Conservation (phyloP, 2,888 invertebrate species). For the Aphodius sticticus region DNA sequence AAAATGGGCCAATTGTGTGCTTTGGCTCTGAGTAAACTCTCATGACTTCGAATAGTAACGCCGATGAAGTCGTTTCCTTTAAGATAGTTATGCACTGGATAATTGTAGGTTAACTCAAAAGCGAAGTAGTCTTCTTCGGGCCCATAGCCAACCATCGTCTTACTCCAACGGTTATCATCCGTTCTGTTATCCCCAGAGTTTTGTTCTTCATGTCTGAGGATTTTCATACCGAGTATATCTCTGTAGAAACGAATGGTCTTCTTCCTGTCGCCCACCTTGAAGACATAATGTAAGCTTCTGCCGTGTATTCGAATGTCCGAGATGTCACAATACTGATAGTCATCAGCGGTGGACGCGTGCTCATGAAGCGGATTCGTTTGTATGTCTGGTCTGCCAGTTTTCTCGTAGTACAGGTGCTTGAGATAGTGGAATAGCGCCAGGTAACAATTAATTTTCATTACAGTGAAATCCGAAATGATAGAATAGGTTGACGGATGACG, state of each 20-base stretch:
- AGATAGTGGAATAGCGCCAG: constrained; percentile 6
- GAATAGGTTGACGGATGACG: background rate
- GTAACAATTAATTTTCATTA: constrained; percentile 26
- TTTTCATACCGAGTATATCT: constrained; percentile 94
- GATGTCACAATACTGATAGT: background rate
- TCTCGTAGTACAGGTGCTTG: background rate
- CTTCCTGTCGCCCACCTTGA: constrained; percentile 91
- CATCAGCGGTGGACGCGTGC: background rate
- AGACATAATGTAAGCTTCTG: constrained; percentile 95
- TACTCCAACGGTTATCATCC: constrained; percentile 97
- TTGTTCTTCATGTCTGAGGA: constrained; percentile 91
- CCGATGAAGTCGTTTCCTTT: constrained; percentile 92
- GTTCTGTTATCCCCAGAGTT: constrained; percentile 84
- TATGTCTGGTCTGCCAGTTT: background rate
- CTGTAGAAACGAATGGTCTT: constrained; percentile 88
- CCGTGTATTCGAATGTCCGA: constrained; percentile 57
- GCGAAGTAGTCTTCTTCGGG: constrained; percentile 95
- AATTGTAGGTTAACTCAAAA: constrained; percentile 96
- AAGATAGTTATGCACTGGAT: constrained; percentile 87
- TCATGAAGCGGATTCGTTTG: background rate
- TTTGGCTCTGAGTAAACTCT: constrained; percentile 77
- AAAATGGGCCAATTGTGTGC: constrained; percentile 75
- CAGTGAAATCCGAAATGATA: background rate
- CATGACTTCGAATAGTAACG: constrained; percentile 82
- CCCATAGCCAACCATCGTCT: constrained; percentile 99